Evolutionary conservation across 2,113 vertebrate species (phyloP).

Genomic region (Ciconia stormi): DNA sequence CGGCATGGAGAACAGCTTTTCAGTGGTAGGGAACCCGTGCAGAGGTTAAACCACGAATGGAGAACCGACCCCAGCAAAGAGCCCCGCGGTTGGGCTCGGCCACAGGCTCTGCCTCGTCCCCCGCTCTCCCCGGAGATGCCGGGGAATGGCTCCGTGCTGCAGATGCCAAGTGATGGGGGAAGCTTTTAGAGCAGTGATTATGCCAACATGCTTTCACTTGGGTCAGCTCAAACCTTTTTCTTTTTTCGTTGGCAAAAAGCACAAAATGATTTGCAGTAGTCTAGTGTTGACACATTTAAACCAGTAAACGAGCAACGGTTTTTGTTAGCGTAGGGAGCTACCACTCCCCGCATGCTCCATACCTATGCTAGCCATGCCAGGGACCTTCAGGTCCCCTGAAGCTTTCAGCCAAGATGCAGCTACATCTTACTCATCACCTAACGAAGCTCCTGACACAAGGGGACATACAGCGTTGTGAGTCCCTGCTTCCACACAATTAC

Average conservation of each 20-base stretch:
- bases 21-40: too few relatives aligned
- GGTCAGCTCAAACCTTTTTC: not conserved
- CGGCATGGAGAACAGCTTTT: not conserved
- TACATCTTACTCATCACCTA: not conserved
- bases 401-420: not conserved
- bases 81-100: not conserved
- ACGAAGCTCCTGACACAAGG: not conserved
- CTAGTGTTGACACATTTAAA: not conserved
- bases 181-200: not conserved
- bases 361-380: not conserved
- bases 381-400: too few relatives aligned
- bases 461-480: not conserved
- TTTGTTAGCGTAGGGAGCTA: not conserved
- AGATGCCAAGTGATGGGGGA: not conserved
- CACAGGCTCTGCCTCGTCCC: not conserved
- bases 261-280: not conserved
- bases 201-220: not conserved
- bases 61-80: not conserved
- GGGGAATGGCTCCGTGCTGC: not conserved
- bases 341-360: rapidly evolving
- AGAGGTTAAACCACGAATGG: not conserved
- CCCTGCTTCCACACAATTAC: not conserved
- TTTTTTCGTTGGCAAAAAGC: not conserved
- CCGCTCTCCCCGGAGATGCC: rapidly evolving
- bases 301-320: rapidly evolving